Percentiles rank a stretch among this genome's conserved stretches.
phyloP scores from a whole-genome alignment of 2,888 invertebrate species.

The Adineta ricciae region DNA sequence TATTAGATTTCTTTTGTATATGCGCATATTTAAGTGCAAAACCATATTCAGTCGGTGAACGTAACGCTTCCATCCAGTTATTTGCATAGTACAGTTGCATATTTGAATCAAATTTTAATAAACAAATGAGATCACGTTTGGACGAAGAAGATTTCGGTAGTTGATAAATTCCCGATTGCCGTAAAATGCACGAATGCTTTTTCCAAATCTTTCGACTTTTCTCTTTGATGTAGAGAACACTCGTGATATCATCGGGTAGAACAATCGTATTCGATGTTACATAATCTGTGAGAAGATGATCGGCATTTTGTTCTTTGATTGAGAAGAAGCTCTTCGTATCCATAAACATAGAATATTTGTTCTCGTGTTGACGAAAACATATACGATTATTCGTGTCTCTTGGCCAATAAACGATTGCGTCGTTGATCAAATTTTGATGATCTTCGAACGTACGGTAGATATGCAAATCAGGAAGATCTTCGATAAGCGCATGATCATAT shows the following conservation, averaged over 20 bases:
- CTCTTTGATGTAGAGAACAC: slow-evolving; percentile 80
- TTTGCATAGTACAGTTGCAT: slow-evolving; percentile 76
- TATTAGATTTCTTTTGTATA: slow-evolving; percentile 75
- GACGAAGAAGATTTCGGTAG: slow-evolving; percentile 64
- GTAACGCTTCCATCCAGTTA: slow-evolving; percentile 95
- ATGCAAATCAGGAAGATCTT: slow-evolving; percentile 84
- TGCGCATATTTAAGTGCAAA: slow-evolving; percentile 91
- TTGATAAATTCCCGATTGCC: slow-evolving; percentile 90
- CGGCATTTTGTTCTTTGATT: neutral
- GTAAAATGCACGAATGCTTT: slow-evolving; percentile 82
- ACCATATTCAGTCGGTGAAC: slow-evolving; percentile 86
- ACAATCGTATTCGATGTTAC: neutral
- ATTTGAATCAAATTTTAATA: slow-evolving; percentile 74
- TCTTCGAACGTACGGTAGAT: slow-evolving; percentile 97
- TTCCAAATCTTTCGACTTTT: slow-evolving; percentile 98
- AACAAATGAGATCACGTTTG: slow-evolving; percentile 57
- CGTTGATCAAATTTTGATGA: slow-evolving; percentile 81
- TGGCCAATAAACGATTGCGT: slow-evolving; percentile 90
- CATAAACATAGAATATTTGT: slow-evolving; percentile 65
- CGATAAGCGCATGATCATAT: slow-evolving; percentile 85
- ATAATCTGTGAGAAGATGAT: neutral
- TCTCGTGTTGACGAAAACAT: slow-evolving; percentile 60
- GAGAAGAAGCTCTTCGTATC: neutral
- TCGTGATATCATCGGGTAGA: slow-evolving; percentile 63
- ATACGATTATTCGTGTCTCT: slow-evolving; percentile 90